Percentiles rank a stretch among this genome's conserved stretches.
phyloP scores from a whole-genome alignment of 1,140 invertebrate genomes.

The Calephelis nemesis region DNA sequence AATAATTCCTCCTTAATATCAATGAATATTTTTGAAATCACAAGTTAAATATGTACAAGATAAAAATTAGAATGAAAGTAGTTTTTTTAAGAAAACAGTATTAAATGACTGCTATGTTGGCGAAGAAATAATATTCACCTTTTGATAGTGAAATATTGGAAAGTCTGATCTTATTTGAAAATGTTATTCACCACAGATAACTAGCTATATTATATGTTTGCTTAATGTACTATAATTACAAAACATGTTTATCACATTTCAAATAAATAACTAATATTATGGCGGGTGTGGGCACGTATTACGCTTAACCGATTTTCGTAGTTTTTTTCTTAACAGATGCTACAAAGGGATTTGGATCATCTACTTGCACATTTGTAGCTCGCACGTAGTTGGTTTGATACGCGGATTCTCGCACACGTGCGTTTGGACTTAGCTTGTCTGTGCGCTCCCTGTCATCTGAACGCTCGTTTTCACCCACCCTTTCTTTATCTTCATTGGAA shows the following conservation, averaged over 20 bases:
- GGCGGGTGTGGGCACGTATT: conserved; percentile 44
- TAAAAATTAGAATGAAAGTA: no score
- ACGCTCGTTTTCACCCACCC: conserved; percentile 41
- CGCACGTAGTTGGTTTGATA: conserved; percentile 57
- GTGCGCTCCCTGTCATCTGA: conserved; percentile 51
- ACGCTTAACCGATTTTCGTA: conserved; percentile 36
- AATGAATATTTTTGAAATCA: no score
- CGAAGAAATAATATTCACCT: no score
- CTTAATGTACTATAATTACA: conserved; percentile 21
- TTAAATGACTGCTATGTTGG: no score
- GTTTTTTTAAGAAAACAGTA: no score
- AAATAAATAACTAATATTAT: conserved; percentile 63
- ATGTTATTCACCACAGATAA: conserved; percentile 5
- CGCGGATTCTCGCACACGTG: conserved; percentile 51
- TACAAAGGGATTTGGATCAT: conserved; percentile 41
- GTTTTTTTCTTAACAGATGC: conserved; percentile 37
- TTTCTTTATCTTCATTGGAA: conserved; percentile 38
- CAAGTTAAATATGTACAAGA: no score
- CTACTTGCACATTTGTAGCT: conserved; percentile 51
- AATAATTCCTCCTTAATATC: no score
- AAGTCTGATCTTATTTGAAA: background rate
- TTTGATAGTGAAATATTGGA: no score
- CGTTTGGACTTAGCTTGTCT: conserved; percentile 58
- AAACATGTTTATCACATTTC: conserved; percentile 20
- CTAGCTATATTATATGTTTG: conserved; percentile 4